Base-by-base conservation (phyloP, 2,797 vertebrate genomes). In the Molossus alvarezi region DNA sequence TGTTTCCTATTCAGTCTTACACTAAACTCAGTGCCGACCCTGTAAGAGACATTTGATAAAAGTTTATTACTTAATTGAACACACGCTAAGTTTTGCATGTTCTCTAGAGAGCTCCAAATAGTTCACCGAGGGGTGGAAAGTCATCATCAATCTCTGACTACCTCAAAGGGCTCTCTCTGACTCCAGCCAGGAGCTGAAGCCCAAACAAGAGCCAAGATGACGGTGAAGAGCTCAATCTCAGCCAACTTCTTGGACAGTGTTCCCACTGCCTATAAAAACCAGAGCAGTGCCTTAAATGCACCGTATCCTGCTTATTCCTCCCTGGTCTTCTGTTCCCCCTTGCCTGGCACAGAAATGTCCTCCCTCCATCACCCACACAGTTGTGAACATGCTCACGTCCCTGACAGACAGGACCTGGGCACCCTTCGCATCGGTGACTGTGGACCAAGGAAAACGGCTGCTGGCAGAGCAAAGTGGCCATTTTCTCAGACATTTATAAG, bases 401-500 rank as follows among this genome's bases (percentile, higher is more conserved):
- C 90, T 17, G 13, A 55, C 45, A 91, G 69, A 51, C 3, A n/a
- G 29, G n/a, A 9, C 48, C 45, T 1, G 3, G 21, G 48, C 33
- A 75, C 33, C 29, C 53, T 58, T 48, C 60, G 25, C 62, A 77
- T 58, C 27, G 2, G 25, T 33, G 55, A 57, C 79, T 58, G 1
- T 37, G 76, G 89, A 13, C 33, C 60, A 80, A 48, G 9, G 11
- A 92, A 65, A 73, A 60, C 27, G 15, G 57, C 90, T 83, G 80
- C 86, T 53, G 79, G 83, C 79, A 81, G 69, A 95, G 87, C n/a
- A 1, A 97, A 97, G 77, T 51, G 33, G 76, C 86, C 87, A 20
- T 90, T 97, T 96, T 91, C 83, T 73, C 72, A 96, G 95, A 69
- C 80, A 62, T 89, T 87, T 84, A 21, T 82, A 88, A 97, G 94